Evolutionary conservation across 1,140 invertebrate species (phyloP), one percentile per base, ranked within the genome.

Genomic region (Pseudachorutes palmiensis): DNA sequence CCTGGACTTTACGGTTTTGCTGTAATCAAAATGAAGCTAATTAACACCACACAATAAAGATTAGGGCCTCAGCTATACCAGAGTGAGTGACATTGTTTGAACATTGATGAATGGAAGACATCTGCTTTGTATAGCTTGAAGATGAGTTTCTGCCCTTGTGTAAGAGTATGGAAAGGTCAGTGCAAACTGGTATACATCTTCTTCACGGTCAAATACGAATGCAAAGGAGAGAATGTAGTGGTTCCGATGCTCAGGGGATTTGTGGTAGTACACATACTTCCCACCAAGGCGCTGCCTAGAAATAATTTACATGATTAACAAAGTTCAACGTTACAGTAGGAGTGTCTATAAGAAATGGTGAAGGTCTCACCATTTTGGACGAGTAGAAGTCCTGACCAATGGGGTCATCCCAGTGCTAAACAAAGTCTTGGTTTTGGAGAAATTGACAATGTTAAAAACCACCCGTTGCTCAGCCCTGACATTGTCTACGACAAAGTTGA

Each of bases 401-500:
- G 96, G 94, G 5, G 95, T 94, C 86, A 97, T 89, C 0, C 93
- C 90, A 26, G 87, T 83, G 65, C 90, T 85, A 75, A 94, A 98
- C 9, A 97, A 80, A 75, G 91, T 95, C 66, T 87, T 86, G 65
- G 85, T 87, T 79, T 97, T 97, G 68, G 92, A 94, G 60, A 98
- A 87, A 80, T 99, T 99, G 1, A 98, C 92, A 62, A 99, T 88
- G 76, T 98, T 98, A 79, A 99, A 97, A 69, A 99, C 89, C 1
- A 98, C 93, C 70, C 92, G 84, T 86, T 97, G 95, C 77, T 97
- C 92, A 31, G 87, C 81, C 70, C 90, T 88, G 0, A 94, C 92
- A 80, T 99, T 99, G 78, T 98, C 94, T 14, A 98, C 94, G 0
- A 92, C 94, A 76, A 98, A 99, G 79, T 98, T 96, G 78, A 97